Conservation (phyloP, 2,888 invertebrate species). For the Sicus ferrugineus region DNA sequence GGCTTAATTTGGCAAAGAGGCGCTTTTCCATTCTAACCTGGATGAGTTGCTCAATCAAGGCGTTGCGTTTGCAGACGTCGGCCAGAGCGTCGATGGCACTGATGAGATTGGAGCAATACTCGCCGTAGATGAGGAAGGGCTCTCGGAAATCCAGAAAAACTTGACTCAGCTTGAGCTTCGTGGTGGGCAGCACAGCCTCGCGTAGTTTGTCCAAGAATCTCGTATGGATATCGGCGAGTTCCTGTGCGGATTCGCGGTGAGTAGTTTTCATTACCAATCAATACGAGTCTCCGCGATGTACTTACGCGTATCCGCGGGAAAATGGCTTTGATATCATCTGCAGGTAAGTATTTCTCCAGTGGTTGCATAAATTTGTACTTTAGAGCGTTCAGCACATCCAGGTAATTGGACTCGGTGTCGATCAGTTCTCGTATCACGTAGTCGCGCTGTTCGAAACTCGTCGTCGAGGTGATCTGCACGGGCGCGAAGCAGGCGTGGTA, state of each 20-base stretch:
- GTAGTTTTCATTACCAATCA: background rate
- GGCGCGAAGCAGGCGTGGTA: too few relatives aligned
- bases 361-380: constrained; percentile 82
- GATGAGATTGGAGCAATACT: constrained; percentile 94
- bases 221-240: constrained; percentile 85
- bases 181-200: constrained; percentile 73
- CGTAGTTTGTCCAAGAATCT: constrained; percentile 83
- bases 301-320: constrained; percentile 90
- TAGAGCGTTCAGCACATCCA: constrained; percentile 89
- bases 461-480: constrained; percentile 63
- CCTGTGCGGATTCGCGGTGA: constrained; percentile 66
- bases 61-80: constrained; percentile 62
- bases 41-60: constrained; percentile 61
- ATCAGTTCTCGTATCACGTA: constrained; percentile 92
- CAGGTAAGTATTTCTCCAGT: constrained; percentile 74
- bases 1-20: too few relatives aligned
- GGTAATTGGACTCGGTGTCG: constrained; percentile 97
- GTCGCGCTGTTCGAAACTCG: constrained; percentile 85
- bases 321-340: constrained; percentile 79
- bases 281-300: background rate
- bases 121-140: constrained; percentile 90
- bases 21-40: too few relatives aligned
- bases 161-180: constrained; percentile 72
- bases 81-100: constrained; percentile 84
- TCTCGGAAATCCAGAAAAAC: constrained; percentile 92